Conservation (phyloP, 2,888 invertebrate species). For the Lochmaea crataegi region DNA sequence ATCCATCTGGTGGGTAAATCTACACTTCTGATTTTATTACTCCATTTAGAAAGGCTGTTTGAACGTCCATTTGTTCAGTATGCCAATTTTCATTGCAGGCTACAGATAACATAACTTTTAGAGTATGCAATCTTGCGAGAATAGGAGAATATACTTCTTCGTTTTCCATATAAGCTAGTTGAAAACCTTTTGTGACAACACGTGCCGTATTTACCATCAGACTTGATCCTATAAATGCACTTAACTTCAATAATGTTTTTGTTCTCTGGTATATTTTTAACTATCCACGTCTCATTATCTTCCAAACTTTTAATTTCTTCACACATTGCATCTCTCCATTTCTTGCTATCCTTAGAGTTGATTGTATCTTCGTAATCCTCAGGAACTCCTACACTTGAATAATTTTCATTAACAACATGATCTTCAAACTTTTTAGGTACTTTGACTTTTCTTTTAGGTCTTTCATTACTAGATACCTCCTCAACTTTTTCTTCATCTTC, state of each 20-base stretch:
- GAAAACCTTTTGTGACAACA: conserved; percentile 1
- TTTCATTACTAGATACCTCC: neutral
- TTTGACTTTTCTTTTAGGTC: neutral
- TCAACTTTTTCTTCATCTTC: too few species aligned
- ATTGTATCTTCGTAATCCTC: neutral
- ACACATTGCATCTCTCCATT: neutral
- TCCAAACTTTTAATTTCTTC: neutral
- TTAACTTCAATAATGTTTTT: neutral
- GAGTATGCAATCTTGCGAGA: neutral
- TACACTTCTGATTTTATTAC: neutral
- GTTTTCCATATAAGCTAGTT: neutral
- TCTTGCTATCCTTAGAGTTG: neutral
- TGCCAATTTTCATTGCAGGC: neutral
- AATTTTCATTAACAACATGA: neutral
- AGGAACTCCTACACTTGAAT: neutral
- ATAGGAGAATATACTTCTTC: neutral
- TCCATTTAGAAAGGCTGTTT: neutral
- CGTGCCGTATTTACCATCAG: conserved; percentile 6
- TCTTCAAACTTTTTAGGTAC: neutral
- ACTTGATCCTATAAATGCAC: conserved; percentile 1
- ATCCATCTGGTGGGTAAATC: too few species aligned
- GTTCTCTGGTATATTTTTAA: neutral
- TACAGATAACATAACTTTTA: neutral
- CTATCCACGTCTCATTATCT: neutral
- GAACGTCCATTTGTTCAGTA: conserved; percentile 1